Evolutionary conservation across 2,113 vertebrate genomes (phyloP).

Genomic region (Seriola aureovittata): DNA sequence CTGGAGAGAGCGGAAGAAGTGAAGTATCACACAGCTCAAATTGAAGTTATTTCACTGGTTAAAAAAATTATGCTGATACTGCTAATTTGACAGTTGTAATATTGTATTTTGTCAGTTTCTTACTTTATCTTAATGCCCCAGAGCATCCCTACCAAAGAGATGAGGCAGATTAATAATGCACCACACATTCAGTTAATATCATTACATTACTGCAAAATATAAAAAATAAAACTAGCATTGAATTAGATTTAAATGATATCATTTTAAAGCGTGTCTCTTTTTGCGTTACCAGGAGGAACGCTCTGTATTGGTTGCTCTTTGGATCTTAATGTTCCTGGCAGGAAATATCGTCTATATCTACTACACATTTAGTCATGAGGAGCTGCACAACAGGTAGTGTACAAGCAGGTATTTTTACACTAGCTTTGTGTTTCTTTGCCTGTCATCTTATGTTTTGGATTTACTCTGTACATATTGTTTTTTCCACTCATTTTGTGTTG

Average conservation of each 20-base stretch:
- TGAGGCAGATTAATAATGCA: background rate
- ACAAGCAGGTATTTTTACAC: background rate
- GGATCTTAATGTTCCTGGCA: constrained; percentile 92
- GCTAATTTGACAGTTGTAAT: too few relatives aligned
- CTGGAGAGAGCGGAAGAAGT: too few relatives aligned
- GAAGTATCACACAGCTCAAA: background rate
- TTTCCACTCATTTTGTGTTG: constrained; percentile 46
- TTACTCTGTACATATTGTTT: constrained; percentile 17
- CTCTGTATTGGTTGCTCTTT: constrained; percentile 91
- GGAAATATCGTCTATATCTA: constrained; percentile 94
- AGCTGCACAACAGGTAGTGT: constrained; percentile 93
- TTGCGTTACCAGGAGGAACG: constrained; percentile 90
- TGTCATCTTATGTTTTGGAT: constrained; percentile 29
- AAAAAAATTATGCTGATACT: too few relatives aligned
- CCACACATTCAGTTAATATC: background rate
- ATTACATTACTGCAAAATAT: background rate
- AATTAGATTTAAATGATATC: background rate
- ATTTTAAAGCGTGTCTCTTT: background rate
- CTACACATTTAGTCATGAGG: constrained; percentile 94
- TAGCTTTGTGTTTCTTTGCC: constrained; percentile 23
- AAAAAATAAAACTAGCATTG: background rate
- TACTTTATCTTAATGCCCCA: background rate
- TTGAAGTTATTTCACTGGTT: background rate
- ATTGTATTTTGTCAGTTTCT: background rate
- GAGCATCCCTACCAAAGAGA: background rate